A percentile compares a stretch with the other conserved stretches of the same genome.
Conservation (phyloP, 1,140 invertebrate species). For the Rhagoletis pomonella region DNA sequence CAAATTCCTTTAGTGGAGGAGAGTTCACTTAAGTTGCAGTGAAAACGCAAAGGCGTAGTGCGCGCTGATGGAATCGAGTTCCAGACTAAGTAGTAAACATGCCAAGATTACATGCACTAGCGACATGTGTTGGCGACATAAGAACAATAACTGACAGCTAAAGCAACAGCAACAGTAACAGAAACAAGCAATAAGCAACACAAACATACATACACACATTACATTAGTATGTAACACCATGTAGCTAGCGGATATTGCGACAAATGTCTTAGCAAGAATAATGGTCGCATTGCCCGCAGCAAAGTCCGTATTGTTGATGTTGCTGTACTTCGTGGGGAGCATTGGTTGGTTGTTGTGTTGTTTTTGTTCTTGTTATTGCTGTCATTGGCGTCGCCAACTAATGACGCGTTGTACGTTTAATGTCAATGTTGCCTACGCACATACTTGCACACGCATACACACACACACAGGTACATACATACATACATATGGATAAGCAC, state of each 20-base stretch:
- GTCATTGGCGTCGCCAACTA: neutral
- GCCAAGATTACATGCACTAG: neutral
- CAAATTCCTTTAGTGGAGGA: conserved; percentile 1
- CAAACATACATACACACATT: neutral
- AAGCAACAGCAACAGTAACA: neutral
- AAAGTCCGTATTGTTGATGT: neutral
- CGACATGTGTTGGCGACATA: conserved; percentile 38
- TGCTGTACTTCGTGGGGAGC: no score
- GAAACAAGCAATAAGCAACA: neutral
- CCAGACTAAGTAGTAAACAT: conserved; percentile 22
- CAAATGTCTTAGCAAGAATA: conserved; percentile 26
- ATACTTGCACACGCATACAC: neutral
- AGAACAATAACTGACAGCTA: conserved; percentile 17
- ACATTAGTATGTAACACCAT: neutral
- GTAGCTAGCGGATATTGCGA: neutral
- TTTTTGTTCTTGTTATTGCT: conserved; percentile 17
- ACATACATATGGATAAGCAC: neutral
- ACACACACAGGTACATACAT: no score
- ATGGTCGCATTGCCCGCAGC: conserved; percentile 26
- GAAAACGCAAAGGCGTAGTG: neutral
- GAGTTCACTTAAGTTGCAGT: conserved; percentile 30
- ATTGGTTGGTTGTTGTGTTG: neutral
- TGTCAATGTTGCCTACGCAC: neutral
- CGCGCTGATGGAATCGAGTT: neutral
- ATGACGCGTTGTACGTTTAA: conserved; percentile 45